Percentiles rank a stretch among this genome's conserved stretches.
Evolutionary conservation across 2,113 vertebrate genomes (phyloP).

Genomic region (Panthera leo): DNA sequence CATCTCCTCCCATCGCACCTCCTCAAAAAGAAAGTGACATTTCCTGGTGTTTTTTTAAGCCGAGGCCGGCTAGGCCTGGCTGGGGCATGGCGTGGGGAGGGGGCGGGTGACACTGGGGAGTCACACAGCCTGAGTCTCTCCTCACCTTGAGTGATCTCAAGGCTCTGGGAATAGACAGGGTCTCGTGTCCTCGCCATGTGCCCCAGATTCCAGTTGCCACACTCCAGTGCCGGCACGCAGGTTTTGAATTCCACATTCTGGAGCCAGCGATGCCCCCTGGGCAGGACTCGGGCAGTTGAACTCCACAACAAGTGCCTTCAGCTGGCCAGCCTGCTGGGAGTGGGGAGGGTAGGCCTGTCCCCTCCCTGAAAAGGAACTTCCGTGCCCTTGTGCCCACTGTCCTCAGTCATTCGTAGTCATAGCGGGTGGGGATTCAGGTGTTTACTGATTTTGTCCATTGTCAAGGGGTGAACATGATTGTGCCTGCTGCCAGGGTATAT

Average conservation of each 20-base stretch:
- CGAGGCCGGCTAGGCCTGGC: conserved; percentile 44
- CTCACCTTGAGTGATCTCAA: conserved; percentile 75
- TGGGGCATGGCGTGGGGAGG: conserved; percentile 10
- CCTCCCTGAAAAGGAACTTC: neutral
- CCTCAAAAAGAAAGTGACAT: conserved; percentile 78
- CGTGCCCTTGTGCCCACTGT: neutral
- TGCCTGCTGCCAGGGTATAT: neutral
- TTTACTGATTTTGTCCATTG: neutral
- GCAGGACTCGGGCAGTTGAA: neutral
- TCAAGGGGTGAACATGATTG: neutral
- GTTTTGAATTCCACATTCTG: neutral
- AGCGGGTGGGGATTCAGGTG: neutral
- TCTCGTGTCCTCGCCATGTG: conserved; percentile 57
- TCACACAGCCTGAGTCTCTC: conserved; percentile 53
- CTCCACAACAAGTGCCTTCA: neutral
- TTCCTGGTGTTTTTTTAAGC: conserved; percentile 78
- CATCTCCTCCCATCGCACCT: conserved; percentile 64
- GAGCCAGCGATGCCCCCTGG: neutral
- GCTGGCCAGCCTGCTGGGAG: neutral
- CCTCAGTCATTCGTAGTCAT: neutral
- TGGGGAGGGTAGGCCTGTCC: neutral
- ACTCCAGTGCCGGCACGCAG: neutral
- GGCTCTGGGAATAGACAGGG: conserved; percentile 72
- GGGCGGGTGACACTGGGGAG: neutral
- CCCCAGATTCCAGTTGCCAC: conserved; percentile 48